These are phyloP conservation scores for Deilephila porcellus DNA, from an alignment of 2,888 invertebrate genomes.

Conservation along the genomic window DNA sequence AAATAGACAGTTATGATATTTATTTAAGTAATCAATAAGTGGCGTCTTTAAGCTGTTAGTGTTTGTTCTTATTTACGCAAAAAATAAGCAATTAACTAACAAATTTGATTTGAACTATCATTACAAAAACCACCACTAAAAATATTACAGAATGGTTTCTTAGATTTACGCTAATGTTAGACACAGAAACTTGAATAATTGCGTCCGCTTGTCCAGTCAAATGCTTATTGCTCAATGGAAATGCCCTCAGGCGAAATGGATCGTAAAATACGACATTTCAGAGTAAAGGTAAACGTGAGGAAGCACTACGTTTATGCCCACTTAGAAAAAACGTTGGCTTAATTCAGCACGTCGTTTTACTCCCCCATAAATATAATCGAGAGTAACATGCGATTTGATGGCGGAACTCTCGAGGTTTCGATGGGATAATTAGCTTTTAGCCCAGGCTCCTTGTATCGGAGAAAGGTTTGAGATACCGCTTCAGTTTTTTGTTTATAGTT, in stretches of 20 bases:
- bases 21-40: too few relatives aligned
- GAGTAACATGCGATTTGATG: conserved; percentile 75
- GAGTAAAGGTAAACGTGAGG: conserved; percentile 74
- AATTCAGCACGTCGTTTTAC: conserved; percentile 76
- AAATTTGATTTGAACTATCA: background rate
- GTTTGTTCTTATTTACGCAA: too few relatives aligned
- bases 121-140: background rate
- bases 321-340: conserved; percentile 82
- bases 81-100: too few relatives aligned
- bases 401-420: conserved; percentile 64
- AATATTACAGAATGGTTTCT: background rate
- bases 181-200: conserved; percentile 72
- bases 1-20: too few relatives aligned
- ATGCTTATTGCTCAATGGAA: conserved; percentile 43
- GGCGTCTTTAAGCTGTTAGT: too few relatives aligned
- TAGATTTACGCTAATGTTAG: too few relatives aligned
- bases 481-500: background rate
- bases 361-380: conserved; percentile 70
- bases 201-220: conserved; percentile 64
- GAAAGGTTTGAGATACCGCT: conserved; percentile 4
- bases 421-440: conserved; percentile 71
- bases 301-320: conserved; percentile 78
- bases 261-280: conserved; percentile 82
- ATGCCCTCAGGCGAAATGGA: conserved; percentile 74
- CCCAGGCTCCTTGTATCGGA: conserved; percentile 39